These are phyloP conservation scores for Tenodera sinensis DNA, from an alignment of 2,888 invertebrate genomes.

Conservation along the genomic window DNA sequence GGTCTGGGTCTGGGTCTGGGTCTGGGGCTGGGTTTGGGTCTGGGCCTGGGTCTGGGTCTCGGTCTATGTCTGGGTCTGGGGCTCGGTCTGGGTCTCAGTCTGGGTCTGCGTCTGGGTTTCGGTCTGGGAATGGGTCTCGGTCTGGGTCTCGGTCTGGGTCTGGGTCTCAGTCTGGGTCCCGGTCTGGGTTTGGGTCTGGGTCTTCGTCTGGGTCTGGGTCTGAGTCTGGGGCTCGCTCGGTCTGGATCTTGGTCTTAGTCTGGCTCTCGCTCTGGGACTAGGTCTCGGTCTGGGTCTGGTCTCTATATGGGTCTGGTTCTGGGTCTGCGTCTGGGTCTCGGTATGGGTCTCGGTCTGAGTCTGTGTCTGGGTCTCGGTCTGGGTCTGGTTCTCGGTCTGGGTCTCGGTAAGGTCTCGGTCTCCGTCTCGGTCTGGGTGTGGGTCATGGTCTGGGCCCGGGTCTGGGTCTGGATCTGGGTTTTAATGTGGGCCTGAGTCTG, in stretches of 20 bases:
- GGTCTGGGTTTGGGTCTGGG: too few relatives aligned
- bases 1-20: slow-evolving; percentile 21
- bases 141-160: not conserved
- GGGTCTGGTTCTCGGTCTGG: too few relatives aligned
- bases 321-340: slow-evolving; percentile 35
- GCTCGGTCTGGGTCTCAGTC: too few relatives aligned
- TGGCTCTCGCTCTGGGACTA: slow-evolving; percentile 19
- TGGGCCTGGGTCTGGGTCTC: slow-evolving; percentile 29
- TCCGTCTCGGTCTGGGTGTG: slow-evolving; percentile 20
- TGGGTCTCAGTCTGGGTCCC: too few relatives aligned
- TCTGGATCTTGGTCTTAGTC: slow-evolving; percentile 35
- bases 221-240: slow-evolving; percentile 33
- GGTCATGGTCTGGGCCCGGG: not conserved
- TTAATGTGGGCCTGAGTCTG: not conserved
- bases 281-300: too few relatives aligned
- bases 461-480: not conserved
- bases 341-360: slow-evolving; percentile 28
- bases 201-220: too few relatives aligned
- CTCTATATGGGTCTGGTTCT: too few relatives aligned
- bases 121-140: slow-evolving; percentile 27
- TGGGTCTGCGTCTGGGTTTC: not conserved
- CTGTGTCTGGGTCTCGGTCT: slow-evolving; percentile 31
- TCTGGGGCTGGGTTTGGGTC: too few relatives aligned
- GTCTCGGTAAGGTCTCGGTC: too few relatives aligned
- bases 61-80: too few relatives aligned